These are phyloP conservation scores for Plutomurus gul DNA, from an alignment of 1,140 invertebrate genomes.

Conservation along the genomic window DNA sequence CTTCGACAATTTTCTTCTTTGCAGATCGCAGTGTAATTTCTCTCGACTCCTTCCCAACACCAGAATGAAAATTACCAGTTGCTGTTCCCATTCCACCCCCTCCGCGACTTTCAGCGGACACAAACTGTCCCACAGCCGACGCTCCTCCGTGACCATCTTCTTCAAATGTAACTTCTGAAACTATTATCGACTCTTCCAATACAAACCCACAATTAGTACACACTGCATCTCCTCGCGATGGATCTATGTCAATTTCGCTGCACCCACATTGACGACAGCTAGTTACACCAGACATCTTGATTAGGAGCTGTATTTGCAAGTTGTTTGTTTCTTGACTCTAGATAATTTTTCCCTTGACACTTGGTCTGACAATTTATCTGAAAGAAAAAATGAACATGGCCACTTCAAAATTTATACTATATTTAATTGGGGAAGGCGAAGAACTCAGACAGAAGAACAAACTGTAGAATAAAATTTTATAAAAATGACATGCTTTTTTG, in stretches of 20 bases:
- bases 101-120: constrained; percentile 83
- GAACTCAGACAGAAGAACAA: too few relatives aligned
- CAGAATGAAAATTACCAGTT: constrained; percentile 76
- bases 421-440: too few relatives aligned
- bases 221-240: constrained; percentile 88
- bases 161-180: constrained; percentile 94
- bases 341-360: too few relatives aligned
- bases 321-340: too few relatives aligned
- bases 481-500: too few relatives aligned
- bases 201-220: constrained; percentile 96
- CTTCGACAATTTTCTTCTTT: constrained; percentile 74
- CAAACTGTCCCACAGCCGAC: constrained; percentile 88
- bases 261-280: constrained; percentile 89
- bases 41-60: constrained; percentile 82
- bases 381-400: too few relatives aligned
- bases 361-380: too few relatives aligned
- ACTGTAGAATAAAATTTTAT: too few relatives aligned
- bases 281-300: constrained; percentile 45
- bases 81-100: constrained; percentile 70
- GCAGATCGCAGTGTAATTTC: constrained; percentile 88
- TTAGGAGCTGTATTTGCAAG: too few relatives aligned
- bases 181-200: constrained; percentile 93
- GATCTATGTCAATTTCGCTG: constrained; percentile 91
- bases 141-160: constrained; percentile 87
- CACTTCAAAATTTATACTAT: too few relatives aligned